Evolutionary conservation across 1,140 invertebrate species (phyloP).

Genomic region (Rhynchophorus ferrugineus): DNA sequence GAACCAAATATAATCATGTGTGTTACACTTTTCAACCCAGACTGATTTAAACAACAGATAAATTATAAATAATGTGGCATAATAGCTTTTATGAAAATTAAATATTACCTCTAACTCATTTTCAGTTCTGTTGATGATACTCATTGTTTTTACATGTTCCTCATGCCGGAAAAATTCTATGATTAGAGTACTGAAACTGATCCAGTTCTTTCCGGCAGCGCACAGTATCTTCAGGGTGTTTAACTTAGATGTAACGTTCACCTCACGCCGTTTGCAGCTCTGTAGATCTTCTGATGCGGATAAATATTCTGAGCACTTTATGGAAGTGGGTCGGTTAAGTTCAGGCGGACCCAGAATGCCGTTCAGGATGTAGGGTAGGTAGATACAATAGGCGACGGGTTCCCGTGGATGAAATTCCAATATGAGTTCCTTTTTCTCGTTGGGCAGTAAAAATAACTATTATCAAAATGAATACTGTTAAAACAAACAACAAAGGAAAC

Average conservation of each 20-base stretch:
- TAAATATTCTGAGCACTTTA: slow-evolving; percentile 1
- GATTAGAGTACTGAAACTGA: slow-evolving; percentile 13
- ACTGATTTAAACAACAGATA: too few species aligned
- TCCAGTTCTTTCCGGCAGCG: slow-evolving; percentile 9
- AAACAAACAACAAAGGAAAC: too few species aligned
- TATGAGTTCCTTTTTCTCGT: slow-evolving; percentile 14
- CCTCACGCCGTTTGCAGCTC: neutral
- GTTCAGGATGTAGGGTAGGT: slow-evolving; percentile 22
- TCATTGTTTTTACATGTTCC: too few species aligned
- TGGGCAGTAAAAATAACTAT: slow-evolving; percentile 9
- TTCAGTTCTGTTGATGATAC: too few species aligned
- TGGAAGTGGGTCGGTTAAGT: slow-evolving; percentile 7
- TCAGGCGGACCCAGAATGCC: slow-evolving; percentile 14
- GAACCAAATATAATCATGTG: too few species aligned
- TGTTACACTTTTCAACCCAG: too few species aligned
- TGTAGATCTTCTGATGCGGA: neutral
- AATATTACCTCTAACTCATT: too few species aligned
- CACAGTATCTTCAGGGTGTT: slow-evolving; percentile 14
- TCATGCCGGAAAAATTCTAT: too few species aligned
- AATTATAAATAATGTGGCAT: too few species aligned
- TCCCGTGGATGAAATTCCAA: slow-evolving; percentile 26
- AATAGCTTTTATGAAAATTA: too few species aligned
- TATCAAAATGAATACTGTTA: too few species aligned
- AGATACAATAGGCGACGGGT: slow-evolving; percentile 22
- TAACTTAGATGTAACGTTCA: neutral